These are phyloP conservation scores for Phenganax subtilis DNA, from an alignment of 92 coral and sea anemone genomes.

Conservation along the genomic window DNA sequence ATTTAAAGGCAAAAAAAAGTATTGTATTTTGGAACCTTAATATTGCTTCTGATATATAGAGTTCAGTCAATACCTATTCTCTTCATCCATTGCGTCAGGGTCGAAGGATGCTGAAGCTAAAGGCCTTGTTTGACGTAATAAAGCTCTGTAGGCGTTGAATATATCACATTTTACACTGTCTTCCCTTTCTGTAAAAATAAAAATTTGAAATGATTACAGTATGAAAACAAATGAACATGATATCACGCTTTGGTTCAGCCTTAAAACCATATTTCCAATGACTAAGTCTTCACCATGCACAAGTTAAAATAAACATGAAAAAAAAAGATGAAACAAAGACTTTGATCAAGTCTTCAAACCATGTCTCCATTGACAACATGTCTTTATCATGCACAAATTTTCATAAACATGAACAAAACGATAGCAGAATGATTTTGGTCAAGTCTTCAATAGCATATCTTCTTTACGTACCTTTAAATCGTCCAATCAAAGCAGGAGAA, in stretches of 20 bases:
- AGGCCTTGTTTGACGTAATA: slow-evolving; percentile 86
- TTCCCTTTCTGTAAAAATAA: slow-evolving; percentile 65
- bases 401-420: too few species aligned
- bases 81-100: slow-evolving; percentile 93
- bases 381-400: too few species aligned
- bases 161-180: slow-evolving; percentile 96
- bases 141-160: slow-evolving; percentile 87
- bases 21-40: not conserved
- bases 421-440: not conserved
- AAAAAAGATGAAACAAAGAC: too few species aligned
- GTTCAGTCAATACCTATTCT: slow-evolving; percentile 57
- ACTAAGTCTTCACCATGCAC: too few species aligned
- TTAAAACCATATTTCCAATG: too few species aligned
- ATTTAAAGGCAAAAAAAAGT: not conserved
- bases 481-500: slow-evolving; percentile 93
- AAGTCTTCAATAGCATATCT: too few species aligned
- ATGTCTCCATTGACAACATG: too few species aligned
- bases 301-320: too few species aligned
- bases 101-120: slow-evolving; percentile 84
- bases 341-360: too few species aligned
- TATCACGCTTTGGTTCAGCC: too few species aligned
- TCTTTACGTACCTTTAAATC: slow-evolving; percentile 72
- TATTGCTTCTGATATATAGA: not conserved
- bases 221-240: too few species aligned
- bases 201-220: not conserved